Conservation (phyloP, 2,797 vertebrate species). For the Urosaurus nigricauda region DNA sequence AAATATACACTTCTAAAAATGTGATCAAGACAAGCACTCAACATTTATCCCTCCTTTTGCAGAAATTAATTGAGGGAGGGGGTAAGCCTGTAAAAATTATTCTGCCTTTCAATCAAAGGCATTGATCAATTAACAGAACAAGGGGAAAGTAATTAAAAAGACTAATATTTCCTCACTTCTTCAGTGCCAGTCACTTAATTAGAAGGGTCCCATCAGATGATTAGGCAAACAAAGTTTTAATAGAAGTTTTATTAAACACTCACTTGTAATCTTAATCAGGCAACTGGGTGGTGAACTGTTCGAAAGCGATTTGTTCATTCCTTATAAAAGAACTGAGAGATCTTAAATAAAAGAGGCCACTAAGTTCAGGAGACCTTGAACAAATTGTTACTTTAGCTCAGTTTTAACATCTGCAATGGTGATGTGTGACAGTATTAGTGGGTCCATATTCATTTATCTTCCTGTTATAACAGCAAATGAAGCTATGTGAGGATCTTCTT, state of each 20-base stretch:
- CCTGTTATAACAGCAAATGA: conserved; percentile 57
- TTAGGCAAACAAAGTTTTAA: conserved; percentile 73
- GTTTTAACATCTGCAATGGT: conserved; percentile 31
- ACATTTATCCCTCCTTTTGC: neutral
- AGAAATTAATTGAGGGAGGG: conserved; percentile 15
- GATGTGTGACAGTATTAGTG: neutral
- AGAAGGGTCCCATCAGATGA: conserved; percentile 64
- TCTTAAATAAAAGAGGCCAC: conserved; percentile 11
- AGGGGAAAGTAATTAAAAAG: conserved; percentile 70
- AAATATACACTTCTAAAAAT: conserved; percentile 65
- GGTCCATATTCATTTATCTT: conserved; percentile 56
- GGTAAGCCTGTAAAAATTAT: conserved; percentile 38
- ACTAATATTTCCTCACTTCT: conserved; percentile 70
- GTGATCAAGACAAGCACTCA: conserved; percentile 49
- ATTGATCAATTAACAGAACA: conserved; percentile 55
- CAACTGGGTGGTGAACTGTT: neutral
- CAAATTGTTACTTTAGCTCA: neutral
- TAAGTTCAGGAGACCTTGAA: conserved; percentile 28
- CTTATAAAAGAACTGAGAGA: conserved; percentile 39
- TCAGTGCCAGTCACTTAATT: conserved; percentile 69
- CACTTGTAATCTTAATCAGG: conserved; percentile 38
- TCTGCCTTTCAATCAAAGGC: conserved; percentile 65
- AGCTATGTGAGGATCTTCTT: conserved; percentile 46
- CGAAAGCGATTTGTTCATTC: conserved; percentile 35
- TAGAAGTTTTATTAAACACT: conserved; percentile 62